These are phyloP conservation scores for Andrena trimmerana DNA, from an alignment of 2,888 invertebrate species.

Conservation along the genomic window DNA sequence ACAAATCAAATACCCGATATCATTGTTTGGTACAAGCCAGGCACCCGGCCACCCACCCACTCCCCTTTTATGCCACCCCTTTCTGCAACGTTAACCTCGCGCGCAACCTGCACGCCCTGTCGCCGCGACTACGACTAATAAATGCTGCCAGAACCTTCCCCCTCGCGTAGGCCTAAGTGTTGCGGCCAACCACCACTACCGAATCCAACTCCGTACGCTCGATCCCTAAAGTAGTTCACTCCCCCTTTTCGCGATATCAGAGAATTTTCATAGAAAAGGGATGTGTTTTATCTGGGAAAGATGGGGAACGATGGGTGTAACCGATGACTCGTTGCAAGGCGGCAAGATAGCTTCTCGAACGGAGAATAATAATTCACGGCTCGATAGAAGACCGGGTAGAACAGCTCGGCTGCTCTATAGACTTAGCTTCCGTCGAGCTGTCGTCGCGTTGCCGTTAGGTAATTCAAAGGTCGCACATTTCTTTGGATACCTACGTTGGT, in stretches of 20 bases:
- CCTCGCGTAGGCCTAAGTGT: conserved; percentile 32
- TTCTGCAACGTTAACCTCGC: conserved; percentile 76
- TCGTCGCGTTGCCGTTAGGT: neutral
- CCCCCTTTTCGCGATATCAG: neutral
- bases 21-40: conserved; percentile 81
- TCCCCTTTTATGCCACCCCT: conserved; percentile 61
- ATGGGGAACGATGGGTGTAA: neutral
- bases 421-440: neutral
- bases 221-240: neutral
- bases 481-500: neutral
- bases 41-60: conserved; percentile 70
- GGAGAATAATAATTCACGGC: neutral
- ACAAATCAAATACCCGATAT: conserved; percentile 85
- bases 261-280: neutral
- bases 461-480: neutral
- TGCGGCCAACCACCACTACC: neutral
- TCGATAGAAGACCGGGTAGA: neutral
- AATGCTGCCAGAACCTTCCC: conserved; percentile 54
- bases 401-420: neutral
- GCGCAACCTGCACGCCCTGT: conserved; percentile 67
- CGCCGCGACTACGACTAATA: conserved; percentile 66
- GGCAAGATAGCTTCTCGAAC: neutral
- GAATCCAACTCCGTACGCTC: neutral
- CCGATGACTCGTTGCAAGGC: neutral
- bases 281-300: neutral